Evolutionary conservation across 1,140 invertebrate genomes (phyloP).

Genomic region (Aphelenchoides avenae): DNA sequence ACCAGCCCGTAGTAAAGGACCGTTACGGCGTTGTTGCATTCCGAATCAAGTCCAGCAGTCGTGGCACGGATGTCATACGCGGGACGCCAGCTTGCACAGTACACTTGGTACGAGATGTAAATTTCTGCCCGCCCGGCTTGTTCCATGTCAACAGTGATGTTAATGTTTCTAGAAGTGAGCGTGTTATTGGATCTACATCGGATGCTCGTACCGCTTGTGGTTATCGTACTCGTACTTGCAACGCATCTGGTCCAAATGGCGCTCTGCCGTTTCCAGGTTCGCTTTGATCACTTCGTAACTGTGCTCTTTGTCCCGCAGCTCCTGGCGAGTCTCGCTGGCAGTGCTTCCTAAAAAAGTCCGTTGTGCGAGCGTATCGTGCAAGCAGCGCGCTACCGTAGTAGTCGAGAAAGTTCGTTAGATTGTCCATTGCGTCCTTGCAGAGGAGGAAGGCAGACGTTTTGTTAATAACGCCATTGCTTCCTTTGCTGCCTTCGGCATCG

Average conservation of each 20-base stretch:
- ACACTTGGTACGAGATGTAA: constrained; percentile 52
- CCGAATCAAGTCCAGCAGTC: constrained; percentile 30
- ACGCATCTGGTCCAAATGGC: constrained; percentile 51
- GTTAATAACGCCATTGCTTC: constrained; percentile 9
- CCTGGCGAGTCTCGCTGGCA: constrained; percentile 43
- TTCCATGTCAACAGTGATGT: constrained; percentile 46
- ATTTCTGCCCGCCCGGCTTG: constrained; percentile 32
- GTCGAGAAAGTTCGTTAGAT: constrained; percentile 50
- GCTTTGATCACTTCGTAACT: constrained; percentile 31
- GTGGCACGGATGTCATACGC: constrained; percentile 52
- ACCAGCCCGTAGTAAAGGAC: constrained; percentile 62
- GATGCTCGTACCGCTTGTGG: constrained; percentile 45
- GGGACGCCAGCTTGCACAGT: constrained; percentile 54
- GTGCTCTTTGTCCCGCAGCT: constrained; percentile 44
- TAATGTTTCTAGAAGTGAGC: constrained; percentile 37
- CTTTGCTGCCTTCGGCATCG: constrained; percentile 3
- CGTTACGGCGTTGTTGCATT: constrained; percentile 38
- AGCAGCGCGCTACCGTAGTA: constrained; percentile 49
- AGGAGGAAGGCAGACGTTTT: constrained; percentile 38
- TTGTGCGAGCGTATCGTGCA: no score
- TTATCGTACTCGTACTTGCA: constrained; percentile 54
- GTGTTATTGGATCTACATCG: no score
- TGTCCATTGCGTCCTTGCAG: constrained; percentile 53
- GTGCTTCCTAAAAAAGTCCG: constrained; percentile 47
- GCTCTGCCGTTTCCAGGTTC: constrained; percentile 42